phyloP scores from a whole-genome alignment of 1,140 invertebrate genomes.

The Drusus annulatus region DNA sequence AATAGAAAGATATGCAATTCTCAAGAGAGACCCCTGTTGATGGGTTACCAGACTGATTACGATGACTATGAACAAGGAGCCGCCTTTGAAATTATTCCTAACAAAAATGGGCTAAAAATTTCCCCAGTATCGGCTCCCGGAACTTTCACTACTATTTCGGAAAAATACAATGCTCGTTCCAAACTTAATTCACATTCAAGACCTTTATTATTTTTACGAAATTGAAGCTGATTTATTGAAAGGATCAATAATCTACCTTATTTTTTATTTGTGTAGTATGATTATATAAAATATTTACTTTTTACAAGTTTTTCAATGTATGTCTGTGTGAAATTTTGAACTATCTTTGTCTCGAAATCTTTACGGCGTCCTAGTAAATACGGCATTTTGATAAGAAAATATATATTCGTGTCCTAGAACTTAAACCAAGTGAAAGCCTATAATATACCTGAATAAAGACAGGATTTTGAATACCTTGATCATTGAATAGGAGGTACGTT shows the following conservation, averaged over 20 bases:
- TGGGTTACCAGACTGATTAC: conserved; percentile 52
- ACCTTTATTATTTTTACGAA: conserved; percentile 56
- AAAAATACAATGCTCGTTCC: conserved; percentile 44
- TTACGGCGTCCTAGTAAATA: not conserved
- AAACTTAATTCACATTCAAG: conserved; percentile 53
- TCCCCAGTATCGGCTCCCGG: conserved; percentile 49
- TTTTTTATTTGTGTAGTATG: not conserved
- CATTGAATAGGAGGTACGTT: conserved; percentile 1
- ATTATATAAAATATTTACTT: not conserved
- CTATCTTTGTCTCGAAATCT: not conserved
- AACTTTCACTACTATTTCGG: not conserved
- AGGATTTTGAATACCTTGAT: not conserved
- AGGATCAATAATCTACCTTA: not conserved
- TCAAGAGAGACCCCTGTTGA: conserved; percentile 56
- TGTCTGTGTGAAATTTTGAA: not conserved
- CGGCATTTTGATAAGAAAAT: not conserved
- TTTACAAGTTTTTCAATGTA: not conserved
- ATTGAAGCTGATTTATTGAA: conserved; percentile 23
- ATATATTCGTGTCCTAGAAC: not conserved
- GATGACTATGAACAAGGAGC: conserved; percentile 53
- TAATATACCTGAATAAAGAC: not conserved
- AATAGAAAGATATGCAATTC: conserved; percentile 56
- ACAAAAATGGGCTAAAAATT: conserved; percentile 58
- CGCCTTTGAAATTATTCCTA: conserved; percentile 56
- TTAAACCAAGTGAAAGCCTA: not conserved